phyloP scores from a whole-genome alignment of 1,140 invertebrate species.

The Eumeta japonica region DNA sequence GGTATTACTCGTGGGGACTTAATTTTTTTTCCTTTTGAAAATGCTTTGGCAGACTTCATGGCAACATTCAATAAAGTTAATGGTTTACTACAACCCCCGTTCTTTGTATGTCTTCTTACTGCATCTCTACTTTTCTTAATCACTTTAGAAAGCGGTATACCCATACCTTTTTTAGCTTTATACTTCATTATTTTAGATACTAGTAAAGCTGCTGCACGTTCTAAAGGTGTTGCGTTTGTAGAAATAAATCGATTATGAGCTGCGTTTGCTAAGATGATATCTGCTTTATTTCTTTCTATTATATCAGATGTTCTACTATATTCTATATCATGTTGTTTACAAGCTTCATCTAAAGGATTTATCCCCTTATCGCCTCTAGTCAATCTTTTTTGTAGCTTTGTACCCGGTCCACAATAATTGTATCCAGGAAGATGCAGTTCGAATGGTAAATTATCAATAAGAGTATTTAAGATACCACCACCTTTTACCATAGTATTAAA shows the following conservation, averaged over 20 bases:
- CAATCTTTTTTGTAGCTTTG: conserved; percentile 43
- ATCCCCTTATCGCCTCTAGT: conserved; percentile 37
- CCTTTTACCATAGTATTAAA: too few species aligned
- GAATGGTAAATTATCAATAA: conserved; percentile 42
- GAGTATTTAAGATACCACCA: conserved; percentile 23
- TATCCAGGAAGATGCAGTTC: conserved; percentile 51
- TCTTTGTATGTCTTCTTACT: conserved; percentile 1
- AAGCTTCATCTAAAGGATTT: conserved; percentile 45
- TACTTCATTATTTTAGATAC: conserved; percentile 5
- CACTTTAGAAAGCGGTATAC: conserved; percentile 2
- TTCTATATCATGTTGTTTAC: conserved; percentile 31
- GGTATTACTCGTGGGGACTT: conserved; percentile 25
- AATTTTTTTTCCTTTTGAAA: conserved; percentile 5
- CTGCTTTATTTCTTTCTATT: conserved; percentile 3
- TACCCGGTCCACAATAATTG: conserved; percentile 51
- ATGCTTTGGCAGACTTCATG: background rate
- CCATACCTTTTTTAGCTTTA: conserved; percentile 6
- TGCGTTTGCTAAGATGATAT: conserved; percentile 4
- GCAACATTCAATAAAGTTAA: background rate
- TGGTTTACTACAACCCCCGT: too few species aligned
- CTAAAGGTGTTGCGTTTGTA: background rate
- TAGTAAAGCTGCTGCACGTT: conserved; percentile 4
- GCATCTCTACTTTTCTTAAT: background rate
- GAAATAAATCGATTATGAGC: background rate
- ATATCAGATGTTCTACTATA: conserved; percentile 1